Conservation (phyloP, 2,888 invertebrate species). For the Keiferia lycopersicella region DNA sequence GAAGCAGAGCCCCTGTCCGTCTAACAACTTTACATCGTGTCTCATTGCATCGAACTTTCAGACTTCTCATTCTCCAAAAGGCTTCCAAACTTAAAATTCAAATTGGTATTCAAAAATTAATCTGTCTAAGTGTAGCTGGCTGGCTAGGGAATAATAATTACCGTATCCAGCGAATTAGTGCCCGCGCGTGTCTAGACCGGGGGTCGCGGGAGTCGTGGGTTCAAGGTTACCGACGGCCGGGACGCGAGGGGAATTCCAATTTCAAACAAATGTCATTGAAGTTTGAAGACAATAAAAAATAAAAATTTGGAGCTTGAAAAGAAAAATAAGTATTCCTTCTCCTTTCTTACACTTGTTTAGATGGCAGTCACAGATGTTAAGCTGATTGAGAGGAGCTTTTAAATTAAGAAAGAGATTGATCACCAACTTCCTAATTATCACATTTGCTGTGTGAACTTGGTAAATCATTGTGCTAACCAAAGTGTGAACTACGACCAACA, state of each 20-base stretch:
- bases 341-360: no score
- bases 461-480: background rate
- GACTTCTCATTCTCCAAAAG: background rate
- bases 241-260: slow-evolving; percentile 27
- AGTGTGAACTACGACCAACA: background rate
- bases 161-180: slow-evolving; percentile 26
- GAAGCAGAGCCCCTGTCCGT: background rate
- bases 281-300: no score
- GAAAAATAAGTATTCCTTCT: no score
- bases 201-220: slow-evolving; percentile 20
- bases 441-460: background rate
- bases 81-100: slow-evolving; percentile 12
- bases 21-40: background rate
- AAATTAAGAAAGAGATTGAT: background rate
- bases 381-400: background rate
- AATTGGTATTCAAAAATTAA: slow-evolving; percentile 17
- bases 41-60: background rate
- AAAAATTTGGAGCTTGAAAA: no score
- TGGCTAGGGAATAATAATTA: slow-evolving; percentile 26
- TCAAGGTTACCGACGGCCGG: slow-evolving; percentile 30
- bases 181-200: slow-evolving; percentile 32
- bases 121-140: slow-evolving; percentile 85
- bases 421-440: background rate
- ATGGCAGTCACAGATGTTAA: no score
- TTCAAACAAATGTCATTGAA: background rate